These are phyloP conservation scores for Thymelicus sylvestris DNA, from an alignment of 2,888 invertebrate species.

Conservation along the genomic window DNA sequence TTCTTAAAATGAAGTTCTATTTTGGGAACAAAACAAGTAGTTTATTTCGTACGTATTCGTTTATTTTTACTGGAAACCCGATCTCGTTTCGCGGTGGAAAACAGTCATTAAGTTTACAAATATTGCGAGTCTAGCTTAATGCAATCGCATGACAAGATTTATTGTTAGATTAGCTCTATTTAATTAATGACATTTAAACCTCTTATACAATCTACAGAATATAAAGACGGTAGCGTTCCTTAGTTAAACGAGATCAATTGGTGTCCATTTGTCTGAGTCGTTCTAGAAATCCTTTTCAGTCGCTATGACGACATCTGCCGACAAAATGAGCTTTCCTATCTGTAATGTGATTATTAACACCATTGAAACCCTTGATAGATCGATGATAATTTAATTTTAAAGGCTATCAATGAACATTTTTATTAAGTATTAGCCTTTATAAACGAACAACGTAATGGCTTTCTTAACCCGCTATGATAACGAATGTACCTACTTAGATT, in stretches of 20 bases:
- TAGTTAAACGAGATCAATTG: conserved; percentile 10
- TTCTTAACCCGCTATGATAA: too few relatives aligned
- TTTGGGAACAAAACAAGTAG: too few relatives aligned
- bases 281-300: conserved; percentile 3
- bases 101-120: not conserved
- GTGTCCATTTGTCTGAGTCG: conserved; percentile 3
- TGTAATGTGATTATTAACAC: not conserved
- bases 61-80: too few relatives aligned
- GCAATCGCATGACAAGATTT: conserved; percentile 3
- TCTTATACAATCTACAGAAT: not conserved
- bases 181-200: not conserved
- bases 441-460: too few relatives aligned
- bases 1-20: too few relatives aligned
- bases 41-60: too few relatives aligned
- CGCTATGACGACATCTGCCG: not conserved
- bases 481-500: too few relatives aligned
- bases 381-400: conserved; percentile 1
- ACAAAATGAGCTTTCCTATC: conserved; percentile 9
- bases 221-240: conserved; percentile 7
- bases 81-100: not conserved
- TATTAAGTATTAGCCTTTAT: not conserved
- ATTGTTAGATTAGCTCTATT: not conserved
- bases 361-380: not conserved
- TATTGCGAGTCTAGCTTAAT: not conserved
- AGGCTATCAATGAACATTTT: not conserved